phyloP scores from a whole-genome alignment of 2,888 invertebrate genomes.

The Eupithecia dodoneata region DNA sequence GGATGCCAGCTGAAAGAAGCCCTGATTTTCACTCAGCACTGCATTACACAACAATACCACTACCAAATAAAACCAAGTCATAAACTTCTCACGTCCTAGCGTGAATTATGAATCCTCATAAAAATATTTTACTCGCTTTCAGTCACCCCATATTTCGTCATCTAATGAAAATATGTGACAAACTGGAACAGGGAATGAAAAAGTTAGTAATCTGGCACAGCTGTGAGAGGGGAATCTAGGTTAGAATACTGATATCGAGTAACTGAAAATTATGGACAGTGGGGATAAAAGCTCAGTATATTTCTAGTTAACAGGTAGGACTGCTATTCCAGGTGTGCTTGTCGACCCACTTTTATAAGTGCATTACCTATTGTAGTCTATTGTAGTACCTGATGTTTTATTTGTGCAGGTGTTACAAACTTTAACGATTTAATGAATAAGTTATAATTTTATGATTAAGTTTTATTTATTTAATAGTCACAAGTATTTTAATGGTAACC shows the following conservation, averaged over 20 bases:
- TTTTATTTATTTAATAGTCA: too few species aligned
- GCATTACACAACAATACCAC: constrained; percentile 18
- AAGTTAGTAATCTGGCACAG: constrained; percentile 47
- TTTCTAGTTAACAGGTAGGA: not conserved
- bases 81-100: constrained; percentile 45
- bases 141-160: constrained; percentile 47
- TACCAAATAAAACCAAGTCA: constrained; percentile 41
- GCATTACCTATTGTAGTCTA: not conserved
- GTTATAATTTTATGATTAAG: too few species aligned
- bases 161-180: constrained; percentile 55
- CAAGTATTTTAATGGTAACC: too few species aligned
- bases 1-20: constrained; percentile 15
- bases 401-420: not conserved
- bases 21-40: constrained; percentile 21
- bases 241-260: constrained; percentile 40
- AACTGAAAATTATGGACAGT: constrained; percentile 39
- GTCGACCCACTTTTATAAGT: not conserved
- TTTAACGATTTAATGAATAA: too few species aligned
- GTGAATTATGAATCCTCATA: constrained; percentile 41
- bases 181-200: constrained; percentile 48
- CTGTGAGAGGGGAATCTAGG: constrained; percentile 42
- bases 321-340: not conserved
- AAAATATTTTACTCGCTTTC: constrained; percentile 47
- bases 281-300: constrained; percentile 22
- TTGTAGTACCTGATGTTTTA: not conserved